Evolutionary conservation across 2,113 vertebrate genomes (phyloP).

Genomic region (Cariama cristata): DNA sequence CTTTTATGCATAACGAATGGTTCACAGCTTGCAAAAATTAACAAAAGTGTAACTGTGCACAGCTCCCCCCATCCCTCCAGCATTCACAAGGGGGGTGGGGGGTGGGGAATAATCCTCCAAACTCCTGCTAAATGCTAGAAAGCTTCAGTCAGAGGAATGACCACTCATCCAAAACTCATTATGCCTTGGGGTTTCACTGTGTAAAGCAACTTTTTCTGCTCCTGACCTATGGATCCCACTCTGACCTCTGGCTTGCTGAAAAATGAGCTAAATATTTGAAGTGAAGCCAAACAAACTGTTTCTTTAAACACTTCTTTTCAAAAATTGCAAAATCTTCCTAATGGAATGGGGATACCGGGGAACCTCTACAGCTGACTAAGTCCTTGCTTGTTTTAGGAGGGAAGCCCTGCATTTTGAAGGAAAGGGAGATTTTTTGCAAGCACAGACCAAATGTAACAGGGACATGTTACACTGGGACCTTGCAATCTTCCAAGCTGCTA

Average conservation of each 20-base stretch:
- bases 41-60: constrained; percentile 53
- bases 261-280: constrained; percentile 71
- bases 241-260: constrained; percentile 59
- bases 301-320: constrained; percentile 62
- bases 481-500: background rate
- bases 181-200: background rate
- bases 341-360: background rate
- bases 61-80: background rate
- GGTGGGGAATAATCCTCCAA: background rate
- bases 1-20: background rate
- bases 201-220: constrained; percentile 36
- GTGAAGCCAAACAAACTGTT: constrained; percentile 68
- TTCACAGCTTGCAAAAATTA: background rate
- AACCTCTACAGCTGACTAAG: background rate
- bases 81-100: background rate
- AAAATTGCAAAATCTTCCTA: constrained; percentile 23
- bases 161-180: background rate
- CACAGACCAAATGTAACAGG: constrained; percentile 31
- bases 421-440: constrained; percentile 41
- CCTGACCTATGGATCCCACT: constrained; percentile 35
- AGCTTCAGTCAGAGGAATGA: background rate
- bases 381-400: constrained; percentile 23
- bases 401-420: constrained; percentile 35
- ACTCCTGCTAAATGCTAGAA: background rate
- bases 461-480: background rate